Conservation (phyloP, 2,113 vertebrate genomes). For the Channa argus region DNA sequence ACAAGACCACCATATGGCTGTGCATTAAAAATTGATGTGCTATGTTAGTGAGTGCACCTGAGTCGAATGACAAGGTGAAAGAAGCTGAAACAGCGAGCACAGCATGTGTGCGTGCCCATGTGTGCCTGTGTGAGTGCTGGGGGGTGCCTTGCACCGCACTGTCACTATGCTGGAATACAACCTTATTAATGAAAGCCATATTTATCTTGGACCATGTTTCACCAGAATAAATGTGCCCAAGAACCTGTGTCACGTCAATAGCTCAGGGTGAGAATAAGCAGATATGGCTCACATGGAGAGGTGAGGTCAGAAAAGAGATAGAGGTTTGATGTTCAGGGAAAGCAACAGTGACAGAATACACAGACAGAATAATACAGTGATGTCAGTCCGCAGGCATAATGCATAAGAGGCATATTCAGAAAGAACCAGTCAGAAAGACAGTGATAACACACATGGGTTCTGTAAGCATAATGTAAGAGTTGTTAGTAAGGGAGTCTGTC, state of each 20-base stretch:
- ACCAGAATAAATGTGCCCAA: slow-evolving; percentile 4
- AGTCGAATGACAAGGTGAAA: slow-evolving; percentile 66
- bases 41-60: slow-evolving; percentile 62
- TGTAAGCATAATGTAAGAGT: slow-evolving; percentile 51
- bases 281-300: slow-evolving; percentile 23
- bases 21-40: slow-evolving; percentile 77
- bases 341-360: slow-evolving; percentile 9
- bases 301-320: slow-evolving; percentile 11
- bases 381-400: slow-evolving; percentile 26
- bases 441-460: slow-evolving; percentile 20
- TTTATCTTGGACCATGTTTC: slow-evolving; percentile 9
- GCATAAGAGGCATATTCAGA: slow-evolving; percentile 15
- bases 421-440: slow-evolving; percentile 10
- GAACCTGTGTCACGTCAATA: slow-evolving; percentile 46
- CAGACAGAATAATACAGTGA: slow-evolving; percentile 17
- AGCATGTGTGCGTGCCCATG: slow-evolving; percentile 14
- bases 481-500: slow-evolving; percentile 44
- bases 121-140: background rate
- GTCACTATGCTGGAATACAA: slow-evolving; percentile 33
- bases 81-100: slow-evolving; percentile 36
- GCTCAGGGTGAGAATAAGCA: slow-evolving; percentile 34
- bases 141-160: slow-evolving; percentile 14
- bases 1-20: slow-evolving; percentile 71
- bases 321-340: slow-evolving; percentile 27
- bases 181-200: slow-evolving; percentile 23